Evolutionary conservation across 2,888 invertebrate species (phyloP), one percentile per base, ranked within the genome.

Genomic region (Drosophila lacicola): DNA sequence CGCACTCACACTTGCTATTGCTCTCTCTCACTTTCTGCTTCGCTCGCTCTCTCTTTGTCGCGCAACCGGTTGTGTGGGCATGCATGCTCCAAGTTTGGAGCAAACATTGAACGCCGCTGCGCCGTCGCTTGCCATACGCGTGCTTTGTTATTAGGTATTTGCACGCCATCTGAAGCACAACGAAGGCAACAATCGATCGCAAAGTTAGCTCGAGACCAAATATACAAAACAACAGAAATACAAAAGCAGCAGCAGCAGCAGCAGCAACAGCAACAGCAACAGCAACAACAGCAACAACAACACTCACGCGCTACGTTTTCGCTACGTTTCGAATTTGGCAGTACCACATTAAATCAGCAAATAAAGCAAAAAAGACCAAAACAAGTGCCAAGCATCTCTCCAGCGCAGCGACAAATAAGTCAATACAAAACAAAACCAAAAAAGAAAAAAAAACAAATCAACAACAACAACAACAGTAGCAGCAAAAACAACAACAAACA

Each of bases 161-260:
- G 90, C 90, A 90, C 91, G 91, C 92, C 91, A 91, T 90, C 91
- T 92, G 90, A 90, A 91, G 90, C 91, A 90, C 92, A 91, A 88
- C 90, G 85, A 82, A 85, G 82, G 79, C 79, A 82, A 82, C 82
- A 70, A 86, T 86, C 82, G 82, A 82, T 88, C 82, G 82, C 88
- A 86, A 88, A 76, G 76, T 76, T 75, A 79, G 80, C 80, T 76
- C 75, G 75, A 79, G 70, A 70, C 62, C 75, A 78, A 78, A 78
- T 56, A 56, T 68, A 73, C 54, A 69, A 75, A 78, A 53, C 63
- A 66, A 61, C 54, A 73, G 58, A 64, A 63, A 81, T 66, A 54
- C 46, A 60, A 53, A 49, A 56, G 37, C 29, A 62, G 39, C 58
- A 50, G 36, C 56, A 50, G 29, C 50, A 50, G 33, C 54, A 66